Base-by-base conservation (phyloP, 2,797 vertebrate genomes). In the Tangara arthus region DNA sequence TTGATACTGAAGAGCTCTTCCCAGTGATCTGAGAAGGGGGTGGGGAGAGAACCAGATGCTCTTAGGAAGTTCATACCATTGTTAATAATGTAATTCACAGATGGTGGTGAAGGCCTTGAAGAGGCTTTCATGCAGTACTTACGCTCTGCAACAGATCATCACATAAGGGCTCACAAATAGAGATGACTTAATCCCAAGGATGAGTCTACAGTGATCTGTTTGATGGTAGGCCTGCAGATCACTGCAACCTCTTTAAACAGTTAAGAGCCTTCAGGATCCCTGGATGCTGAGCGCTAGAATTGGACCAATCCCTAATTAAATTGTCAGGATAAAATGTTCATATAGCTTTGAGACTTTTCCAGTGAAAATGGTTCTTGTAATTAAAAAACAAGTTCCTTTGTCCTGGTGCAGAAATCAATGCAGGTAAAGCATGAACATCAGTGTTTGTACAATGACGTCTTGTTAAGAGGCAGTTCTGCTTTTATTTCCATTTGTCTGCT, bases 121-220 rank as follows among this genome's bases (percentile, higher is more conserved):
- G 94, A 96, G 95, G 93, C 94, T 95, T 97, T 95, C 95, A 92
- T 92, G 90, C 86, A 89, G 83, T 93, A 93, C 93, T 95, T 95
- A 72, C 0, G 41, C 88, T 90, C 93, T 90, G 64, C 85, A 91
- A 94, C 49, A 95, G 83, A 94, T 95, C 87, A 78, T 94, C 92
- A 79, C 92, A 71, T 93, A 85, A 83, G 76, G 87, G 72, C 84
- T 94, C 69, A 85, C 93, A 95, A 93, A 95, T 34, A 92, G 87
- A 88, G 94, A 96, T 95, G 94, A 92, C 94, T 96, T 96, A 93
- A 96, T 95, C 94, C 91, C 73, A 59, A 72, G 84, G 87, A 88
- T 89, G 94, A 92, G 76, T 78, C 87, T 78, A 32, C 69, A 92
- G 95, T 55, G 82, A 91, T 94, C 82, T 86, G 3, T 93, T 64